phyloP scores from a whole-genome alignment of 2,797 vertebrate genomes.

The Toxotes lorentzi region DNA sequence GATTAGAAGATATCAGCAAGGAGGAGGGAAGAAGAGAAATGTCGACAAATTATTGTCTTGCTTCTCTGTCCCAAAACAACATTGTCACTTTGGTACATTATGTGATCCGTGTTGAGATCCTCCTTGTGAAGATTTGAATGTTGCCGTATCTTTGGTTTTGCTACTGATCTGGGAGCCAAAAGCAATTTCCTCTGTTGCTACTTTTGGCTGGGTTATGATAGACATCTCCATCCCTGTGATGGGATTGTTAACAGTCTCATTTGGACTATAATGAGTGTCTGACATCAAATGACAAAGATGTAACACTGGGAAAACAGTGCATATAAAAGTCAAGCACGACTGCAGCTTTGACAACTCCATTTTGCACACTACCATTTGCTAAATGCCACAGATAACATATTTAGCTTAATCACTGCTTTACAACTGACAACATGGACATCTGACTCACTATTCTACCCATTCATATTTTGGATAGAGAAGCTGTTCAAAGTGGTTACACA shows the following conservation, averaged over 20 bases:
- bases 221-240: conserved; percentile 54
- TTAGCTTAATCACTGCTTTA: conserved; percentile 16
- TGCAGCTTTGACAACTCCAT: conserved; percentile 45
- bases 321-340: conserved; percentile 31
- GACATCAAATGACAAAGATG: conserved; percentile 44
- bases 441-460: conserved; percentile 23
- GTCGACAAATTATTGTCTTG: conserved; percentile 57
- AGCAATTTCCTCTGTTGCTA: conserved; percentile 53
- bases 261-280: conserved; percentile 50
- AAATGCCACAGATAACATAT: conserved; percentile 34
- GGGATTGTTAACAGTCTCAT: conserved; percentile 48
- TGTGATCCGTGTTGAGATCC: conserved; percentile 44
- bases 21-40: conserved; percentile 35
- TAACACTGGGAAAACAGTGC: conserved; percentile 22
- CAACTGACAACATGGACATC: conserved; percentile 17
- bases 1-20: conserved; percentile 69
- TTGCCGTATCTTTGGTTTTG: conserved; percentile 33
- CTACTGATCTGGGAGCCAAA: conserved; percentile 50
- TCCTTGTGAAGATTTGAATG: conserved; percentile 33
- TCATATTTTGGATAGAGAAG: conserved; percentile 24
- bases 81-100: conserved; percentile 30
- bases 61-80: conserved; percentile 57
- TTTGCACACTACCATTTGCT: conserved; percentile 32
- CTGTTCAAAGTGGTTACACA: conserved; percentile 26
- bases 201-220: conserved; percentile 55